Evolutionary conservation across 2,888 invertebrate species (phyloP).

Genomic region (Brassicogethes aeneus): DNA sequence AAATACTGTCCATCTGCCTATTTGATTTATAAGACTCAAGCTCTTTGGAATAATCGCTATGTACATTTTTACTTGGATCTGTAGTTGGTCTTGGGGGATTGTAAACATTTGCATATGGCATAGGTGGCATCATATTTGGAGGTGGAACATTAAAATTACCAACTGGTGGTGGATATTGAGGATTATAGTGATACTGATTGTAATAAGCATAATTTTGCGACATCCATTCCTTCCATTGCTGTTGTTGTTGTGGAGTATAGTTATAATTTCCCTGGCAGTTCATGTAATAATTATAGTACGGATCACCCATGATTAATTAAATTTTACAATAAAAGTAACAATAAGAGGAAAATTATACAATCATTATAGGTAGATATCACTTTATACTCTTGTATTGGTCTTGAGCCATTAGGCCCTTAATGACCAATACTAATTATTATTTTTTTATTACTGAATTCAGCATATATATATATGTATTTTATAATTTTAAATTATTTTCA

Average conservation of each 20-base stretch:
- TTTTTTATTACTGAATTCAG: no score
- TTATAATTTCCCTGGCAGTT: neutral
- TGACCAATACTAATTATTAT: no score
- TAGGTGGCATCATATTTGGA: neutral
- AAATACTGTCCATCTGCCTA: no score
- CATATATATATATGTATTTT: no score
- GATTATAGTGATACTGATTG: neutral
- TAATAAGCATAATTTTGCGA: neutral
- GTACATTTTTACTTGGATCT: neutral
- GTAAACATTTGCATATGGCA: neutral
- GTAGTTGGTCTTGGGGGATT: neutral
- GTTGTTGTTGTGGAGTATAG: neutral
- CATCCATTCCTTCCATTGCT: neutral
- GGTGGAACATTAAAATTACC: neutral
- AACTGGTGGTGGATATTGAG: neutral
- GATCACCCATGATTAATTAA: neutral
- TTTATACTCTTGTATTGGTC: no score
- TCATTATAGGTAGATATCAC: no score
- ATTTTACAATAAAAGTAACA: no score
- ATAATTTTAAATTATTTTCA: no score
- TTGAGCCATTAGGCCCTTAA: no score
- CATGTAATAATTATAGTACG: neutral
- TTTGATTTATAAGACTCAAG: neutral
- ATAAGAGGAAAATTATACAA: no score
- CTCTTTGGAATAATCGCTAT: neutral